Percentiles rank a stretch among this genome's conserved stretches.
Conservation (phyloP, 1,140 invertebrate species). For the Sarcophaga bullata region DNA sequence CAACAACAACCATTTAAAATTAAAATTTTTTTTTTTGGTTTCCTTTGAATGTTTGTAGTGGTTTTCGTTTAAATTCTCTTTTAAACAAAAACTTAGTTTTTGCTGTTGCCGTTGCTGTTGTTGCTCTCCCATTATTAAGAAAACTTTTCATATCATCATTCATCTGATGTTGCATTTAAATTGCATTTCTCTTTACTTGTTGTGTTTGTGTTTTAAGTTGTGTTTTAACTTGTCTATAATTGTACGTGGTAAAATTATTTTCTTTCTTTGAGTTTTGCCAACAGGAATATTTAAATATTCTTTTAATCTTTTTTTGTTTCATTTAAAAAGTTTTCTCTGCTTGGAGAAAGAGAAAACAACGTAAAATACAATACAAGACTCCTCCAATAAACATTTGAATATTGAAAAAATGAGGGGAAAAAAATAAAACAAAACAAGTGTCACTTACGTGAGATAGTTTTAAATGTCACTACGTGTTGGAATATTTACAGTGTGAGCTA, state of each 20-base stretch:
- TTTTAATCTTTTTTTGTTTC: neutral
- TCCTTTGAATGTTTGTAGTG: too few species aligned
- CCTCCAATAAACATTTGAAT: too few species aligned
- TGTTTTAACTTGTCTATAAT: neutral
- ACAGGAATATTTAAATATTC: neutral
- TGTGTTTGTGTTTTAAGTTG: neutral
- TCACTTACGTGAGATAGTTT: slow-evolving; percentile 15
- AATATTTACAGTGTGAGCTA: neutral
- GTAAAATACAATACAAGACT: neutral
- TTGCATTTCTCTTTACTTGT: neutral
- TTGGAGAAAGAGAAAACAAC: neutral
- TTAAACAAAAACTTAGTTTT: too few species aligned
- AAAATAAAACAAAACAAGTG: neutral
- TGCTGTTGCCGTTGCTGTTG: too few species aligned
- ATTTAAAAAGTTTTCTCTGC: too few species aligned
- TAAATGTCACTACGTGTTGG: slow-evolving; percentile 17
- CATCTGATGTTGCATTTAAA: neutral
- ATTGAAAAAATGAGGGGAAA: neutral
- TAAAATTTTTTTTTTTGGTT: too few species aligned
- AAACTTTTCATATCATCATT: slow-evolving; percentile 26
- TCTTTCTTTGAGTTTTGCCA: neutral
- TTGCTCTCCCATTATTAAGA: neutral
- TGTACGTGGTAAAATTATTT: slow-evolving; percentile 21
- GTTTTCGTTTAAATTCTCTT: too few species aligned
- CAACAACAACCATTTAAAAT: too few species aligned